Percentiles rank a stretch among this genome's conserved stretches.
Evolutionary conservation across 1,140 invertebrate genomes (phyloP).

Genomic region (Orchesella cincta): DNA sequence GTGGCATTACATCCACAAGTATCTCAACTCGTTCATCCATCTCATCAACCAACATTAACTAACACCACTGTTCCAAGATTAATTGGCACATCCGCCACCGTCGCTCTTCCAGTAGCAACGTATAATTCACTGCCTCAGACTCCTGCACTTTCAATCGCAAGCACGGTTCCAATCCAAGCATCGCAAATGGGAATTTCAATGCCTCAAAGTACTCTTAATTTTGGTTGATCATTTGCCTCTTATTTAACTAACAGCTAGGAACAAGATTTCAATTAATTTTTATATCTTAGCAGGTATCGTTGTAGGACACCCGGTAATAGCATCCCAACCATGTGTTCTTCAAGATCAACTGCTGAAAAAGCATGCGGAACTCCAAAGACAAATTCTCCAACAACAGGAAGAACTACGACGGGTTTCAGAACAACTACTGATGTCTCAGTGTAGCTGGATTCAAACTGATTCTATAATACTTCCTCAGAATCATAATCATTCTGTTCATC

Average conservation of each 20-base stretch:
- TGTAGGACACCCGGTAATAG: neutral
- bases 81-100: neutral
- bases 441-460: constrained; percentile 59
- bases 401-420: constrained; percentile 79
- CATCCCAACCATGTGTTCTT: constrained; percentile 50
- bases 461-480: neutral
- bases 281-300: neutral
- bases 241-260: neutral
- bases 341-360: constrained; percentile 78
- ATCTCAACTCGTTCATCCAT: constrained; percentile 30
- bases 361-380: constrained; percentile 78
- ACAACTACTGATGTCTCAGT: constrained; percentile 78
- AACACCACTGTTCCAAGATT: constrained; percentile 3
- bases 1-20: constrained; percentile 39
- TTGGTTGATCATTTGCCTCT: neutral
- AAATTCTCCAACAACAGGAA: constrained; percentile 82
- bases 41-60: constrained; percentile 6
- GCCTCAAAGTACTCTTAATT: neutral
- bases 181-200: neutral
- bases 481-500: neutral
- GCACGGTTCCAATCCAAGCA: neutral
- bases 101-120: constrained; percentile 27
- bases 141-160: constrained; percentile 26
- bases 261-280: neutral
- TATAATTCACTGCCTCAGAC: constrained; percentile 29